phyloP scores from a whole-genome alignment of 2,797 vertebrate genomes.

The Anisognathus igniventris region DNA sequence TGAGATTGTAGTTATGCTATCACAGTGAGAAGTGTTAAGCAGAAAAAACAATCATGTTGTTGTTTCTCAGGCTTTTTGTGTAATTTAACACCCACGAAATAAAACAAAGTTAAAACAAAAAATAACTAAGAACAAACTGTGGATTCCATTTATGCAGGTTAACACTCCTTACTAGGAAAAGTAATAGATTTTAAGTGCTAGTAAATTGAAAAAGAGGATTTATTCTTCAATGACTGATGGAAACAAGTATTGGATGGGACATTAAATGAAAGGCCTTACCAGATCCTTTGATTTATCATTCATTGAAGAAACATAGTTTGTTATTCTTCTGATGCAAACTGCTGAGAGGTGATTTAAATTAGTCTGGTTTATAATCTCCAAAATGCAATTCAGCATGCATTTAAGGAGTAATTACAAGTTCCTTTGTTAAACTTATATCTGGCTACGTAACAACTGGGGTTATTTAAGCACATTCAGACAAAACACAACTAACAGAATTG shows the following conservation, averaged over 20 bases:
- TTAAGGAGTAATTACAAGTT: neutral
- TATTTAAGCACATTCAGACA: neutral
- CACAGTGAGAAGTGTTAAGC: neutral
- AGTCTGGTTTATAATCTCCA: neutral
- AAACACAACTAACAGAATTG: neutral
- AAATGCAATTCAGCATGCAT: neutral
- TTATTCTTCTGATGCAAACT: neutral
- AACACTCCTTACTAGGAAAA: neutral
- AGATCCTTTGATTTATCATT: neutral
- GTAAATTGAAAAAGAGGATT: conserved; percentile 11
- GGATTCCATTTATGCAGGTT: neutral
- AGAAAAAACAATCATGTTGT: neutral
- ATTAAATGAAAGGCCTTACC: neutral
- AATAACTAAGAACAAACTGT: neutral
- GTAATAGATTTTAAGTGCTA: neutral
- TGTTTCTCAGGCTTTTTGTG: neutral
- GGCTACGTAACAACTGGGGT: neutral
- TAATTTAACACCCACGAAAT: neutral
- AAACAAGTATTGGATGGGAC: neutral
- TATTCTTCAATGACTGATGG: neutral
- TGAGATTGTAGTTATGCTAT: neutral
- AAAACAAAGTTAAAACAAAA: neutral
- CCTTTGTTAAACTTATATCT: neutral
- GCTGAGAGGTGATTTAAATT: neutral
- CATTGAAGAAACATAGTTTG: neutral